Evolutionary conservation across 1,140 invertebrate genomes (phyloP), one percentile per base, ranked within the genome.

Genomic region (Diploscapter pachys): DNA sequence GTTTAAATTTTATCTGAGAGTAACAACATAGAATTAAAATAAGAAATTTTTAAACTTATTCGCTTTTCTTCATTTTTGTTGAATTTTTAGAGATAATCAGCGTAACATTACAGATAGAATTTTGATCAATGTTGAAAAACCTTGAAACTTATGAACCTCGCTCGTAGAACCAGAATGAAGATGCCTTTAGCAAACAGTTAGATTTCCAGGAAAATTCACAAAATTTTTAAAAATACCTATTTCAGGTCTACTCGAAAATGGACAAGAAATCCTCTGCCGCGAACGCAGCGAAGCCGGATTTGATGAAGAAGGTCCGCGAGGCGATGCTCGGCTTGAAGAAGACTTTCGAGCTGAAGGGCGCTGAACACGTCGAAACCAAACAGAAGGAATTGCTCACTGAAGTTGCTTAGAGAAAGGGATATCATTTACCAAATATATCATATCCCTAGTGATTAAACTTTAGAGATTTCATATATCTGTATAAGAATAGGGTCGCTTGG

Each of bases 331-430:
- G 59, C 6, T 51, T 76, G 52, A 80, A 80, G 62, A 77, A 79
- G 4, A 70, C 65, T 9, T 63, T 81, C 11, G 78, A 80, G 13
- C 56, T 73, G 54, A 53, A 69, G 59, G 79, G 71, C 49, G 54
- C 31, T 31, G 64, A 66, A 5, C 9, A 74, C 5, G 71, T 81
- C n/a, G 74, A 80, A 65, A 61, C 61, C 31, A 67, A 78, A 51
- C 53, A 65, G 3, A 75, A 81, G 11, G 63, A 68, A 8, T 54
- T 81, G 54, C 63, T 81, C 4, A 73, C 75, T 61, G 80, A 81
- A 78, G 74, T 80, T 51, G 73, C 74, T 53, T 80, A 80, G 31
- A 31, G 31, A 31, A 31, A 31, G 31, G 31, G 31, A 31, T 31
- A 31, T 31, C 31, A 31, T 31, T 1, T 31, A 31, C 31, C 31